phyloP scores from a whole-genome alignment of 2,113 vertebrate genomes.

The Prochilodus magdalenae region DNA sequence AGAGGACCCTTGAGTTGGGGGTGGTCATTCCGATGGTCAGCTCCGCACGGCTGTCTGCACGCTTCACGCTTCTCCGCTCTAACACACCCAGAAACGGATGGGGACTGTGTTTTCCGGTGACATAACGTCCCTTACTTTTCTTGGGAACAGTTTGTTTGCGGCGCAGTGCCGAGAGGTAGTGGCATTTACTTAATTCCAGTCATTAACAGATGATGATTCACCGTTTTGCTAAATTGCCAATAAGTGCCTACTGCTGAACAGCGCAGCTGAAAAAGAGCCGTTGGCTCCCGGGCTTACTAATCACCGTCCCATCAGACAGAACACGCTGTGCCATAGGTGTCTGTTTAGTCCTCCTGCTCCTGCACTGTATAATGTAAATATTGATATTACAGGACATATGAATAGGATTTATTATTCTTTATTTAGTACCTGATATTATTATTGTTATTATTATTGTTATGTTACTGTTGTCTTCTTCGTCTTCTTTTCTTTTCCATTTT shows the following conservation, averaged over 20 bases:
- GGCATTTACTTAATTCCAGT: conserved; percentile 46
- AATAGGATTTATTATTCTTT: neutral
- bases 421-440: neutral
- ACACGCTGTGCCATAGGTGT: conserved; percentile 2
- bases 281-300: conserved; percentile 12
- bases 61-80: neutral
- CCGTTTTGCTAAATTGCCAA: conserved; percentile 43
- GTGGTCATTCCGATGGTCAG: neutral
- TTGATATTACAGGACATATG: neutral
- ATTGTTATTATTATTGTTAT: neutral
- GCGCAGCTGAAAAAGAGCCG: conserved; percentile 22
- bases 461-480: too few relatives aligned
- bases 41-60: neutral
- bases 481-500: too few relatives aligned
- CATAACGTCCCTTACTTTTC: conserved; percentile 21
- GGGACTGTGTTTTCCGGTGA: conserved; percentile 17
- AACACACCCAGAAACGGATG: neutral
- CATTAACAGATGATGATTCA: conserved; percentile 51
- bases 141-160: conserved; percentile 22
- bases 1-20: too few relatives aligned
- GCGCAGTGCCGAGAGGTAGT: conserved; percentile 24
- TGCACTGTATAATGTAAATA: neutral
- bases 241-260: conserved; percentile 46
- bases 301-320: conserved; percentile 29
- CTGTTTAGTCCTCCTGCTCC: neutral